Evolutionary conservation across 2,888 invertebrate species (phyloP).

Genomic region (Ophion costatus): DNA sequence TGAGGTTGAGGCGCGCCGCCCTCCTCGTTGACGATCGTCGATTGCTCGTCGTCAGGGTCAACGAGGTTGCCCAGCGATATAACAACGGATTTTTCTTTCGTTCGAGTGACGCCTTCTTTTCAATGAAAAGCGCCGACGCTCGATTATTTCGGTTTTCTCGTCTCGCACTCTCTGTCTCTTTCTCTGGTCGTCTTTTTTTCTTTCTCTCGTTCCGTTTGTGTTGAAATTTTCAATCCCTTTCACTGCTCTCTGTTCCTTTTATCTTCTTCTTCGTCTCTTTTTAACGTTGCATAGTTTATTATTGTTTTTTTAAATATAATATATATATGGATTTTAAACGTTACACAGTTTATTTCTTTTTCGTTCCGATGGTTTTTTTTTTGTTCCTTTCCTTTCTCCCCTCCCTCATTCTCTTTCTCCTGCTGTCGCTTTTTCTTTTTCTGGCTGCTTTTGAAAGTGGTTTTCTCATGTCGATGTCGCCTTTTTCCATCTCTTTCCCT

Average conservation of each 20-base stretch:
- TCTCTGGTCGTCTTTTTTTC: neutral
- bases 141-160: neutral
- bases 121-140: neutral
- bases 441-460: too few species aligned
- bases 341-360: neutral
- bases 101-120: neutral
- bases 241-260: neutral
- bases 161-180: neutral
- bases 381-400: too few species aligned
- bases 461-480: too few species aligned
- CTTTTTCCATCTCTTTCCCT: too few species aligned
- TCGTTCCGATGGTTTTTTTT: neutral
- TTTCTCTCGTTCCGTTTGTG: too few species aligned
- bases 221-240: neutral
- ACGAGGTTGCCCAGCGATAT: slow-evolving; percentile 57
- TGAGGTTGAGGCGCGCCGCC: slow-evolving; percentile 21
- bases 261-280: neutral
- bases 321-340: neutral
- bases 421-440: too few species aligned
- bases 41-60: slow-evolving; percentile 44
- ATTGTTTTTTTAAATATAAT: neutral
- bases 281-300: too few species aligned
- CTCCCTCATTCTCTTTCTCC: too few species aligned
- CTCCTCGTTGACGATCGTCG: slow-evolving; percentile 61
- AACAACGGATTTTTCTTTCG: slow-evolving; percentile 27